Conservation (phyloP, 2,888 invertebrate species). For the Ormyrus nitidulus region DNA sequence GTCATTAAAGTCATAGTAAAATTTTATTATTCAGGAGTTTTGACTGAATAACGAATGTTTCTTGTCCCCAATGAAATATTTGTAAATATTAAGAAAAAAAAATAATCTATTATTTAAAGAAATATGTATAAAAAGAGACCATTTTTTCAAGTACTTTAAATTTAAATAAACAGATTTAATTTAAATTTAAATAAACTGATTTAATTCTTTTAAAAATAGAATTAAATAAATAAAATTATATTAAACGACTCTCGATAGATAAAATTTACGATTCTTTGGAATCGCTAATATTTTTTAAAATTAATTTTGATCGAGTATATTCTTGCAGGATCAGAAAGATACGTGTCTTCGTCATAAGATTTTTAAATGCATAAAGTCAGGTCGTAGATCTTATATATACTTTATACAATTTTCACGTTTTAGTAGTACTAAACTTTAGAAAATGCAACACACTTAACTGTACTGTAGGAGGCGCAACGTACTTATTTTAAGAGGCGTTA, state of each 20-base stretch:
- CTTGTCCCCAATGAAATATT: no score
- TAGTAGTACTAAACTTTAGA: constrained; percentile 21
- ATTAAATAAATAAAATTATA: neutral
- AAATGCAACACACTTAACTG: neutral
- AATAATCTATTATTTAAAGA: neutral
- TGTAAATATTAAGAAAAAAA: neutral
- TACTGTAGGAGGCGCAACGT: constrained; percentile 19
- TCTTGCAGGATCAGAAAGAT: constrained; percentile 18
- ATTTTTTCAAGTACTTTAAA: neutral
- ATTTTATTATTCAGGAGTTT: constrained; percentile 3
- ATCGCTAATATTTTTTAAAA: constrained; percentile 35
- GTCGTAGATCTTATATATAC: constrained; percentile 17
- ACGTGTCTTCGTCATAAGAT: constrained; percentile 21
- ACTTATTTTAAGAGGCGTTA: constrained; percentile 36
- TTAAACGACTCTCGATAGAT: constrained; percentile 21
- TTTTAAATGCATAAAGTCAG: constrained; percentile 17
- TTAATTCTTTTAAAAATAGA: neutral
- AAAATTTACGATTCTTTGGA: constrained; percentile 14
- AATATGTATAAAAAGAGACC: neutral
- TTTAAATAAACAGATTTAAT: neutral
- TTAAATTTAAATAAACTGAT: constrained; percentile 2
- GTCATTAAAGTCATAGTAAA: constrained; percentile 8
- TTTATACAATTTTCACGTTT: constrained; percentile 39
- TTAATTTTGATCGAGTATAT: constrained; percentile 31
- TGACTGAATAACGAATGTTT: neutral